Conservation (phyloP, 1,140 invertebrate species). For the Lucilia cuprina region DNA sequence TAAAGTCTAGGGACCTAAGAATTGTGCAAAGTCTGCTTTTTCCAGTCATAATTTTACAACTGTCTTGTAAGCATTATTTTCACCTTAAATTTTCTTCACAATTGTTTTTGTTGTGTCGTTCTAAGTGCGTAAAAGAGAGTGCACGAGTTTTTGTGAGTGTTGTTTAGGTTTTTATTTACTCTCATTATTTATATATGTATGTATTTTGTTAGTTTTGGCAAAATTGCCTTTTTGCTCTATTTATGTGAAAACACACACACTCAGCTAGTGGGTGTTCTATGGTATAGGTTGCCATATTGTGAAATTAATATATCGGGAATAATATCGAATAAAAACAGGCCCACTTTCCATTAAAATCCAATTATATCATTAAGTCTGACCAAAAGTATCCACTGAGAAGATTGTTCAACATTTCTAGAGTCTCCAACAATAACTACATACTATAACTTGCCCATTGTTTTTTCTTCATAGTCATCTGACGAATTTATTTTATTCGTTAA, state of each 20-base stretch:
- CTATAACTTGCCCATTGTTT: too few relatives aligned
- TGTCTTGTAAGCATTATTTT: conserved; percentile 25
- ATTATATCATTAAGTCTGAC: too few relatives aligned
- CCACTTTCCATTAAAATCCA: too few relatives aligned
- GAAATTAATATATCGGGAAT: background rate
- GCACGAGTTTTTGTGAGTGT: background rate
- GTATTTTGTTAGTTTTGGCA: background rate
- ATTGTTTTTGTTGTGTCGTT: background rate
- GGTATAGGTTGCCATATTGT: background rate
- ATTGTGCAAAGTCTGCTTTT: conserved; percentile 28
- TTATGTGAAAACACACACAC: background rate
- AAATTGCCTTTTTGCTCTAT: conserved; percentile 16
- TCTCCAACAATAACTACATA: too few relatives aligned
- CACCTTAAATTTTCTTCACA: conserved; percentile 20
- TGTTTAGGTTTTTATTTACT: background rate
- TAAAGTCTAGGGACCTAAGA: conserved; percentile 14
- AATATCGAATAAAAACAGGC: too few relatives aligned
- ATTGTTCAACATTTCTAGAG: too few relatives aligned
- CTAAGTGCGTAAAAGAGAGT: conserved; percentile 13
- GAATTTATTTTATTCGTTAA: too few relatives aligned
- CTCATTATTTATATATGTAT: background rate
- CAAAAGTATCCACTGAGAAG: too few relatives aligned
- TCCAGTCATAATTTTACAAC: conserved; percentile 30
- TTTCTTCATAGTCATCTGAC: too few relatives aligned
- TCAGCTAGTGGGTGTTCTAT: conserved; percentile 29